Evolutionary conservation across 2,797 vertebrate genomes (phyloP), one percentile per base, ranked within the genome.

Genomic region (Dallia pectoralis): DNA sequence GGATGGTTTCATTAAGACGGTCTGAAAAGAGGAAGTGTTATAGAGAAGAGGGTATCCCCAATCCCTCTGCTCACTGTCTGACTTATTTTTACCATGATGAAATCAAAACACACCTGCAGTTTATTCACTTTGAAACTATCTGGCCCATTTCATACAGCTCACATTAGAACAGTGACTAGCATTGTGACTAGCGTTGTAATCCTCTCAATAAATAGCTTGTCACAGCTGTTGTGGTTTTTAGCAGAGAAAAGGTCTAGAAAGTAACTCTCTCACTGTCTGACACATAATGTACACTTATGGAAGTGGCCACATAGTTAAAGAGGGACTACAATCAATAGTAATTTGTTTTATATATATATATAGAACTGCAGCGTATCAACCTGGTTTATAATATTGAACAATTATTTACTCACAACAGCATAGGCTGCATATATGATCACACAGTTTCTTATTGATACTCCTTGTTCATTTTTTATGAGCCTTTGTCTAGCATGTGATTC

Each of bases 81-180:
- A 27, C 44, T 9, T 81, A 77, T 82, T 70, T 78, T 76, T 70
- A 79, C 5, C 47, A 36, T 25, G 73, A 78, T 71, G n/a, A n/a
- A n/a, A 74, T 16, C 70, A 47, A 30, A 8, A 0, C 69, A 82
- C 89, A 90, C 81, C 87, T 91, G 87, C 79, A 83, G 40, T 22
- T 62, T 22, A 49, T 30, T 74, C 25, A 51, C n/a, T 36, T 59
- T 62, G 49, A 83, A 88, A 86, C 25, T 79, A 12, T 44, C 8
- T 5, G n/a, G 22, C n/a, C 53, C 6, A 12, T 56, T 56, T 56
- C 16, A 22, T 56, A 56, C 25, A 56, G n/a, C 53, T 56, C 53
- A 56, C 22, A 12, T 56, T 2, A 56, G n/a, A 22, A 56, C 53
- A 56, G 53, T 56, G 53, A 56, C n/a, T n/a, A n/a, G n/a, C n/a